Evolutionary conservation across 1,140 invertebrate species (phyloP).

Genomic region (Lordiphosa stackelbergi): DNA sequence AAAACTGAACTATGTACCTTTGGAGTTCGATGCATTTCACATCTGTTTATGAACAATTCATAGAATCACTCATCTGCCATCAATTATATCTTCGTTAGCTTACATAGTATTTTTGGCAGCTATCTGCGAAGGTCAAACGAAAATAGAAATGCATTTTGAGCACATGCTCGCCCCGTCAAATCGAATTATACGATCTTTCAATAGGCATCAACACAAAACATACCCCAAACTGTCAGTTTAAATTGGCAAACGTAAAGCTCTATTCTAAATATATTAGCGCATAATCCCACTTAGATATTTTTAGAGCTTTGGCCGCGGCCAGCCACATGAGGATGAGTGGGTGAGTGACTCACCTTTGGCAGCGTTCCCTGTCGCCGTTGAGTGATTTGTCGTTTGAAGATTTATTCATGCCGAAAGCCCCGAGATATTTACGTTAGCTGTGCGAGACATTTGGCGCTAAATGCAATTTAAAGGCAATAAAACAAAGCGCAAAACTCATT

Average conservation of each 20-base stretch:
- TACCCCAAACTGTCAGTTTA: slow-evolving; percentile 46
- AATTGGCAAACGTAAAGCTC: slow-evolving; percentile 21
- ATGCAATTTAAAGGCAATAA: slow-evolving; percentile 74
- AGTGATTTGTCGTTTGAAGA: slow-evolving; percentile 62
- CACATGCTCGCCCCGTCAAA: slow-evolving; percentile 10
- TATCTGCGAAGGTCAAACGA: slow-evolving; percentile 32
- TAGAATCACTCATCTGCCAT: too few species aligned
- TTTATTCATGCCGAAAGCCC: slow-evolving; percentile 49
- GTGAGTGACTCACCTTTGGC: slow-evolving; percentile 55
- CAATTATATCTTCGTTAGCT: neutral
- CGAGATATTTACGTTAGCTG: slow-evolving; percentile 50
- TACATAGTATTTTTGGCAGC: slow-evolving; percentile 20
- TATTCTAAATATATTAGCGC: slow-evolving; percentile 30
- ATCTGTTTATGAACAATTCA: too few species aligned
- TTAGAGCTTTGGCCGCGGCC: slow-evolving; percentile 15
- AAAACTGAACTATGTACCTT: too few species aligned
- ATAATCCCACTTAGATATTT: slow-evolving; percentile 29
- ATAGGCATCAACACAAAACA: slow-evolving; percentile 28
- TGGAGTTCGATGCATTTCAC: too few species aligned
- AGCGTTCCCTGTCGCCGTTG: slow-evolving; percentile 31
- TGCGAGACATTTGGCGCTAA: slow-evolving; percentile 68
- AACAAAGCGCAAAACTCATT: slow-evolving; percentile 64
- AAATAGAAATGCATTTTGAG: slow-evolving; percentile 36
- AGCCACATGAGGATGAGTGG: slow-evolving; percentile 12
- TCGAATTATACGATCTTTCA: slow-evolving; percentile 23